Percentiles rank a stretch among this genome's conserved stretches.
Conservation (phyloP, 2,888 invertebrate genomes). For the Dichetophora obliterata region DNA sequence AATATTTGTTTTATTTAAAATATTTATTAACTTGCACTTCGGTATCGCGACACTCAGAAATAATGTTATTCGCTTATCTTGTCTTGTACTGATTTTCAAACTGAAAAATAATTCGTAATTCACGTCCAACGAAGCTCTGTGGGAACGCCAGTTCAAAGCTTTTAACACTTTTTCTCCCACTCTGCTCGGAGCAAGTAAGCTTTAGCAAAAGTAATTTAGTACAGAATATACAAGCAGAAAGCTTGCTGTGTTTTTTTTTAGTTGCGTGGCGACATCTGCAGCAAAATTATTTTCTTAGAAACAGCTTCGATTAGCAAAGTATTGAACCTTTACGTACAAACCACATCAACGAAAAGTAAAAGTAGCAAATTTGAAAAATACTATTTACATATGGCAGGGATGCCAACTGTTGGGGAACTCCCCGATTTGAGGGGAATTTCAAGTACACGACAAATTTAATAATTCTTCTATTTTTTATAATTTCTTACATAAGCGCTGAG, state of each 20-base stretch:
- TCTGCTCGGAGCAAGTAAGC: constrained; percentile 32
- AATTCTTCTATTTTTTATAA: too few relatives aligned
- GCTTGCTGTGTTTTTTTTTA: neutral
- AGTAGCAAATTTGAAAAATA: too few relatives aligned
- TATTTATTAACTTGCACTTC: constrained; percentile 45
- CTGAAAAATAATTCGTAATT: constrained; percentile 58
- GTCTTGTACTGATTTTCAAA: constrained; percentile 64
- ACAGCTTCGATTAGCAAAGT: too few relatives aligned
- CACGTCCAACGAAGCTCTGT: constrained; percentile 49
- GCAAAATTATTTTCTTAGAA: neutral
- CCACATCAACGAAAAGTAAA: too few relatives aligned
- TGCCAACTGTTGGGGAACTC: too few relatives aligned
- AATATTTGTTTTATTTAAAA: constrained; percentile 2
- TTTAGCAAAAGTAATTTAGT: constrained; percentile 46
- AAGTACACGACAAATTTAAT: too few relatives aligned
- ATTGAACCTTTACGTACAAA: too few relatives aligned
- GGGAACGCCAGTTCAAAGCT: constrained; percentile 15
- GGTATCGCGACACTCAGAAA: constrained; percentile 47
- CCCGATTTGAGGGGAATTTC: too few relatives aligned
- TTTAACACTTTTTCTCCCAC: constrained; percentile 31
- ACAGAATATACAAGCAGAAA: constrained; percentile 39
- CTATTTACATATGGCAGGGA: too few relatives aligned
- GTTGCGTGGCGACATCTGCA: constrained; percentile 31
- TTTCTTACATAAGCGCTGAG: too few relatives aligned
- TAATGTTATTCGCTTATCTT: constrained; percentile 65